Evolutionary conservation across 2,888 invertebrate genomes (phyloP).

Genomic region (Brassicogethes aeneus): DNA sequence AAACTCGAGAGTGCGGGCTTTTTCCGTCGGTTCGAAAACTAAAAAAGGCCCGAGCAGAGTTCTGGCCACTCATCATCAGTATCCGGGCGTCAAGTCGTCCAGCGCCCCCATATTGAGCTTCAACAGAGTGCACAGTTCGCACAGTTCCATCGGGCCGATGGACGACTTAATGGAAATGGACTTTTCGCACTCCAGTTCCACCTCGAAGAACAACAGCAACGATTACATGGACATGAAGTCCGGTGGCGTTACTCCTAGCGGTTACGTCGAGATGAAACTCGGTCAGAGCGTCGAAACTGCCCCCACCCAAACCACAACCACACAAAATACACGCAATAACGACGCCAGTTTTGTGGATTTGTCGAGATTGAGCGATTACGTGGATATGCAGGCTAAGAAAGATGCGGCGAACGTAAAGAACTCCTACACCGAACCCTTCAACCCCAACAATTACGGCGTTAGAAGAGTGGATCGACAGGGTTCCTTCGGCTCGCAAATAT

Average conservation of each 20-base stretch:
- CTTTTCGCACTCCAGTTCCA: constrained; percentile 45
- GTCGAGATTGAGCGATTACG: constrained; percentile 29
- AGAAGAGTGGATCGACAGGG: background rate
- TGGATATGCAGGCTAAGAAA: constrained; percentile 33
- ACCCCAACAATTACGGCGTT: constrained; percentile 8
- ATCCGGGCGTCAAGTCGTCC: constrained; percentile 49
- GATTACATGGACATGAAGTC: constrained; percentile 40
- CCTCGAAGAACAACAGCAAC: constrained; percentile 34
- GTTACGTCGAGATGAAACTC: constrained; percentile 43
- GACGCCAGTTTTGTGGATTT: constrained; percentile 9
- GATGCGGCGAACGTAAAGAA: background rate
- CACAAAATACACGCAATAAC: constrained; percentile 7
- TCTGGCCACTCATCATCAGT: constrained; percentile 24
- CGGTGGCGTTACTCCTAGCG: constrained; percentile 19
- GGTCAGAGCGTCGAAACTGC: constrained; percentile 20
- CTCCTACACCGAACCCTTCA: constrained; percentile 5
- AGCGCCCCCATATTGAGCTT: constrained; percentile 59
- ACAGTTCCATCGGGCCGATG: constrained; percentile 51
- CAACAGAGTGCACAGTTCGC: constrained; percentile 36
- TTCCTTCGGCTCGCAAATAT: constrained; percentile 16
- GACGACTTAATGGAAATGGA: constrained; percentile 80
- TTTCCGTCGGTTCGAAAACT: constrained; percentile 65
- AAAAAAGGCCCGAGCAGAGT: constrained; percentile 40
- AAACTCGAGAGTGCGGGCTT: constrained; percentile 58
- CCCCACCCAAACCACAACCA: constrained; percentile 22